Conservation (phyloP, 2,113 vertebrate species). For the Pteruthius melanotis region DNA sequence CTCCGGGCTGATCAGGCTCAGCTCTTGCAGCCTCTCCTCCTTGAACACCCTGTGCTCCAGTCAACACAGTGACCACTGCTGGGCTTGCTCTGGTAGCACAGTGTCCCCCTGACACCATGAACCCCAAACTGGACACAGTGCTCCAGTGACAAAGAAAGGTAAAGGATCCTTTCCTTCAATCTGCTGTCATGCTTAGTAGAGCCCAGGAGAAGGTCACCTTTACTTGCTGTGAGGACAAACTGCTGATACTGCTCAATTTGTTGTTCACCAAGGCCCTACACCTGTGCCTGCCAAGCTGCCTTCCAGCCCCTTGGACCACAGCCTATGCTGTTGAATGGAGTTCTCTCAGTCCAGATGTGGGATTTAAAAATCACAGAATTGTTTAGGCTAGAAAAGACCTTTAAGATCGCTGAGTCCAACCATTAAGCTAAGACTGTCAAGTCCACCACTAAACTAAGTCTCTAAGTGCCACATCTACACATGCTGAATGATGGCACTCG, state of each 20-base stretch:
- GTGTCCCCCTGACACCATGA: background rate
- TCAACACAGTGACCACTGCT: too few relatives aligned
- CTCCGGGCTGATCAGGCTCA: background rate
- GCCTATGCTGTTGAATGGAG: background rate
- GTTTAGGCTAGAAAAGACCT: background rate
- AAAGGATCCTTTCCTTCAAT: background rate
- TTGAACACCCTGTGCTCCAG: background rate
- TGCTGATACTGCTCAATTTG: background rate
- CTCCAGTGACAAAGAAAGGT: background rate
- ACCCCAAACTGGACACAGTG: background rate
- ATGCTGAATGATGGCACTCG: background rate
- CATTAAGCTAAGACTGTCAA: background rate
- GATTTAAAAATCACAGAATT: background rate
- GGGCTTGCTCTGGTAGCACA: background rate
- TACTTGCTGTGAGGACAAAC: background rate
- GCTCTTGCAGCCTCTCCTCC: background rate
- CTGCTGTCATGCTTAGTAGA: background rate
- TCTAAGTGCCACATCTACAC: background rate
- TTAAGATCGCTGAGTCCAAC: background rate
- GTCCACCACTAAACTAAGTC: background rate
- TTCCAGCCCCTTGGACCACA: background rate
- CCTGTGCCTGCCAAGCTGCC: background rate
- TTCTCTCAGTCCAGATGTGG: background rate
- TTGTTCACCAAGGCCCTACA: background rate
- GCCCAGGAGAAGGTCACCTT: background rate